A percentile compares a stretch with the other conserved stretches of the same genome.
Conservation (phyloP, 2,113 vertebrate species). For the Channa maculata region DNA sequence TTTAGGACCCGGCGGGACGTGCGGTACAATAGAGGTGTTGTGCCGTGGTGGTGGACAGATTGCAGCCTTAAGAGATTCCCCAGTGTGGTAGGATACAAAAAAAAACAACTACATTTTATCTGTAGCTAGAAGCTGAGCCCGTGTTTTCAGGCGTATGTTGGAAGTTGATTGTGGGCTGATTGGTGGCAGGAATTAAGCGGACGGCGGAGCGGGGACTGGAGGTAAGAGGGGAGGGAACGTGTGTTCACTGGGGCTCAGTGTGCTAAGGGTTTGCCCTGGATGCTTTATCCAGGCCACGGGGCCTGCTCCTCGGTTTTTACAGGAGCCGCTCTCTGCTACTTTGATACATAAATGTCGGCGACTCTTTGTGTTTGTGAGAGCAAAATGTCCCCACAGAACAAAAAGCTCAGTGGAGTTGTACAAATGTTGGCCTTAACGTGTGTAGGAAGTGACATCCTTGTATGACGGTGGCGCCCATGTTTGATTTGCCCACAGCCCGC, state of each 20-base stretch:
- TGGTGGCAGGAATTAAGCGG: constrained; percentile 21
- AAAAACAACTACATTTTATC: neutral
- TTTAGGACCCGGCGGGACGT: constrained; percentile 85
- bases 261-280: constrained; percentile 70
- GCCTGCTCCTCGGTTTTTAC: constrained; percentile 54
- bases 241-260: constrained; percentile 63
- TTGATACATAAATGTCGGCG: too few species aligned
- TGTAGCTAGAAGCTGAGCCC: neutral
- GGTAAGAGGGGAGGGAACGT: constrained; percentile 80
- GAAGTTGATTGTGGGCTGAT: neutral
- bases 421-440: constrained; percentile 2
- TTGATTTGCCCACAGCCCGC: constrained; percentile 65
- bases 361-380: fast-evolving
- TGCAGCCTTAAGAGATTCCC: constrained; percentile 68
- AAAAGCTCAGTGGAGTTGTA: fast-evolving
- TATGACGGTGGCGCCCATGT: constrained; percentile 77
- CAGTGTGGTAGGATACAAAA: constrained; percentile 60
- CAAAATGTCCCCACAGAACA: fast-evolving
- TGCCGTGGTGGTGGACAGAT: constrained; percentile 79
- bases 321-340: neutral
- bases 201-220: constrained; percentile 43
- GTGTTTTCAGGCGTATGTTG: neutral
- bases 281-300: constrained; percentile 69
- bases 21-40: constrained; percentile 94
- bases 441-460: constrained; percentile 77